Base-by-base conservation (phyloP, 92 coral and sea anemone species). In the Phenganax subtilis region DNA sequence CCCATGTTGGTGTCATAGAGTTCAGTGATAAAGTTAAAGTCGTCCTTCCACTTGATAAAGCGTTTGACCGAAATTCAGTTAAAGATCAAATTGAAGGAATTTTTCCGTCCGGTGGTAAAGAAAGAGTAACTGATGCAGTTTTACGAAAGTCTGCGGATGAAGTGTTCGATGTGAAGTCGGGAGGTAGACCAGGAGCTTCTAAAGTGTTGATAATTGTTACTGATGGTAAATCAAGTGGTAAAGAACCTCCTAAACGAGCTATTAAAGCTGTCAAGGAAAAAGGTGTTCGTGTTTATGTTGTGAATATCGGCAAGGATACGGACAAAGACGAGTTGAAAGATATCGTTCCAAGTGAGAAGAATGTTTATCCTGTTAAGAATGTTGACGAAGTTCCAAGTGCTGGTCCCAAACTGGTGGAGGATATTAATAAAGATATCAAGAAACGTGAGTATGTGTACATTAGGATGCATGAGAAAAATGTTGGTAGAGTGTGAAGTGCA, bases 181-280 rank as follows among this genome's bases (percentile, higher is more conserved):
- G 83, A 52, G 79, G 75, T 53, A 59, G 87, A 44, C 77, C 87
- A 29, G 76, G 82, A 28, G 87, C 87, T 57, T 88, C 79, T 57
- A 87, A 86, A 80, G 86, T 91, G n/a, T 81, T 93, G 54, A 89
- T 93, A 10, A 84, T 93, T 51, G 81, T 93, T 55, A 91, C 90
- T 82, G 93, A 91, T 75, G 90, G 88, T n/a, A 90, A 85, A 75
- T 90, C 93, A 3, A 65, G 75, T 63, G 83, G 83, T 8, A 84
- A 81, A 66, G 79, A 62, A 54, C 85, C 74, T 51, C 82, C 88
- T 52, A 70, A 75, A 75, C 76, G 85, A 14, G 97, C 93, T 15
- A 86, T 90, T 14, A 85, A 65, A 70, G 88, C 89, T 17, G 83
- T 93, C 20, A 88, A 85, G 75, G 87, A 85, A n/a, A 80, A 86